A percentile compares a stretch with the other conserved stretches of the same genome.
Evolutionary conservation across 2,113 vertebrate genomes (phyloP).

Genomic region (Lutjanus erythropterus): DNA sequence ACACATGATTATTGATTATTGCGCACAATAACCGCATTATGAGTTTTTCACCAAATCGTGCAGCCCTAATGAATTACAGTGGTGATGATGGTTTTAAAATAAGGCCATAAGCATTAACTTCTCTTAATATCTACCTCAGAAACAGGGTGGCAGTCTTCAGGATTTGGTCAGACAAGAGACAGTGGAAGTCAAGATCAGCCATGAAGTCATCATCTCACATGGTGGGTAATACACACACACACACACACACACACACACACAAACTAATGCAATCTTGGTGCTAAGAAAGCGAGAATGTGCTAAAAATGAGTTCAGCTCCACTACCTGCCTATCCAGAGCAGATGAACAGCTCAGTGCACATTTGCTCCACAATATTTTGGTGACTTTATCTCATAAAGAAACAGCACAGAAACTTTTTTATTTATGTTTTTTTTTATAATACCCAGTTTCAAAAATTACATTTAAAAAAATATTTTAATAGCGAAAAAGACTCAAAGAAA

Average conservation of each 20-base stretch:
- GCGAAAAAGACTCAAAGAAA: too few species aligned
- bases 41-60: too few species aligned
- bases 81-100: background rate
- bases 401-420: background rate
- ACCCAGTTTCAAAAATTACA: too few species aligned
- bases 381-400: background rate
- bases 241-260: constrained; percentile 8
- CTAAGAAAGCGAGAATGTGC: background rate
- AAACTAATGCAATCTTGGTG: background rate
- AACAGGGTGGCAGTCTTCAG: constrained; percentile 26
- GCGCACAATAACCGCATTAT: too few species aligned
- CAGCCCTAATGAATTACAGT: background rate
- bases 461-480: too few species aligned
- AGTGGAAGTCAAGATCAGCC: constrained; percentile 26
- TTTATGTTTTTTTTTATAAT: too few species aligned
- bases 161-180: background rate
- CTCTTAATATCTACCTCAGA: constrained; percentile 27
- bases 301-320: too few species aligned
- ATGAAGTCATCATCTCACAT: constrained; percentile 6
- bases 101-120: background rate
- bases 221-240: constrained; percentile 48
- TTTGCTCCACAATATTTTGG: background rate
- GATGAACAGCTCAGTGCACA: background rate
- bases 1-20: too few species aligned
- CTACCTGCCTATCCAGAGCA: background rate